phyloP scores from a whole-genome alignment of 2,888 invertebrate species.

The Empis livida region DNA sequence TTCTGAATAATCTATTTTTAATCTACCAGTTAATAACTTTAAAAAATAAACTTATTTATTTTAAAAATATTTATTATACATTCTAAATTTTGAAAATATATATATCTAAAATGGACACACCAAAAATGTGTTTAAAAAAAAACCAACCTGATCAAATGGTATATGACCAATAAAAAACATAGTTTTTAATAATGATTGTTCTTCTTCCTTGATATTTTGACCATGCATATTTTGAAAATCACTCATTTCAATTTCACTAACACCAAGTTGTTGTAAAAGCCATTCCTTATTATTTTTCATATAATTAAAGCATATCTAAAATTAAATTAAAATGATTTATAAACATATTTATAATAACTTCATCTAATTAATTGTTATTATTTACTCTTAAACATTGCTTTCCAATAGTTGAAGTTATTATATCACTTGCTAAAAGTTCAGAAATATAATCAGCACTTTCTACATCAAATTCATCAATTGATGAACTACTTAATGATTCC shows the following conservation, averaged over 20 bases:
- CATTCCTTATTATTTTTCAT: conserved; percentile 54
- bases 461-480: conserved; percentile 32
- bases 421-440: conserved; percentile 48
- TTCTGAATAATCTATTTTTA: conserved; percentile 36
- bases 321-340: background rate
- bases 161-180: conserved; percentile 70
- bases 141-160: conserved; percentile 61
- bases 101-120: too few relatives aligned
- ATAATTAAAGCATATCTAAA: conserved; percentile 56
- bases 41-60: conserved; percentile 11
- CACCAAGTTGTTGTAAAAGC: conserved; percentile 47
- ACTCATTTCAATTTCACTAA: conserved; percentile 28
- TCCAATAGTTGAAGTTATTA: conserved; percentile 47
- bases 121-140: too few relatives aligned
- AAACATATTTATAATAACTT: too few relatives aligned
- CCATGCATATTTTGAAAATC: conserved; percentile 31
- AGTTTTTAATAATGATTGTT: conserved; percentile 48
- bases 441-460: conserved; percentile 38
- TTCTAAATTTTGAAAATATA: too few relatives aligned
- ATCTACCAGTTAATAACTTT: conserved; percentile 36
- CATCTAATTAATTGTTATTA: background rate
- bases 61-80: background rate
- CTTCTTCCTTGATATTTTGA: conserved; percentile 28
- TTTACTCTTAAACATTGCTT: conserved; percentile 40
- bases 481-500: conserved; percentile 20